Percentiles rank a stretch among this genome's conserved stretches.
Evolutionary conservation across 1,140 invertebrate species (phyloP).

Genomic region (Calephelis nemesis): DNA sequence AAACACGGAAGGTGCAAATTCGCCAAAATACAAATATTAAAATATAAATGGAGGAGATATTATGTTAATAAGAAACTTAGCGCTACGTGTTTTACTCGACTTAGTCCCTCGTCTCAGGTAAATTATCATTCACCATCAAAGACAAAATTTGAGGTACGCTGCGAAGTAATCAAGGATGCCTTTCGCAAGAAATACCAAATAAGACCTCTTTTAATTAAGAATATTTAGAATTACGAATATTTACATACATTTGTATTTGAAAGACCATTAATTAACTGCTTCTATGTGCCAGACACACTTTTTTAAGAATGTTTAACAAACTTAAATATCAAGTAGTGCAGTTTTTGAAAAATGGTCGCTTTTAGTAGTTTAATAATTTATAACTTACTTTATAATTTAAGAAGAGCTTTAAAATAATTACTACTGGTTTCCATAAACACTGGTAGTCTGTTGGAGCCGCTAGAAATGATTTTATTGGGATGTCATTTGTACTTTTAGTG

Average conservation of each 20-base stretch:
- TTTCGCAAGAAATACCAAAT: conserved; percentile 15
- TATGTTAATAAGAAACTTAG: conserved; percentile 19
- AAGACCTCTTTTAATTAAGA: conserved; percentile 17
- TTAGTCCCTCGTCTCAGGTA: conserved; percentile 16
- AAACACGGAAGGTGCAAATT: conserved; percentile 4
- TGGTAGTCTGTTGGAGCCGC: no score
- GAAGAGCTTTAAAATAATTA: no score
- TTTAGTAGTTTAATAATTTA: no score
- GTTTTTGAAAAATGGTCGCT: no score
- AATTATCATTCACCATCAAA: conserved; percentile 17
- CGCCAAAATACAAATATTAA: conserved; percentile 11
- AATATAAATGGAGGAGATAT: conserved; percentile 13
- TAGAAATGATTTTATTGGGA: no score
- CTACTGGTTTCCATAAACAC: no score
- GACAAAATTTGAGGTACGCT: conserved; percentile 14
- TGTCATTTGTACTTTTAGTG: no score
- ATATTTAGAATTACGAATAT: conserved; percentile 12
- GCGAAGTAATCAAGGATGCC: conserved; percentile 15
- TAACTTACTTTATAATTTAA: no score
- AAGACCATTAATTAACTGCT: conserved; percentile 1
- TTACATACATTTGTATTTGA: conserved; percentile 8
- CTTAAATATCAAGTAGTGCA: no score
- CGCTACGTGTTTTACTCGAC: conserved; percentile 13
- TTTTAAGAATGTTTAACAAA: no score
- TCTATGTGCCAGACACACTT: no score